Evolutionary conservation across 1,140 invertebrate genomes (phyloP), one percentile per base, ranked within the genome.

Genomic region (Antheraea pernyi): DNA sequence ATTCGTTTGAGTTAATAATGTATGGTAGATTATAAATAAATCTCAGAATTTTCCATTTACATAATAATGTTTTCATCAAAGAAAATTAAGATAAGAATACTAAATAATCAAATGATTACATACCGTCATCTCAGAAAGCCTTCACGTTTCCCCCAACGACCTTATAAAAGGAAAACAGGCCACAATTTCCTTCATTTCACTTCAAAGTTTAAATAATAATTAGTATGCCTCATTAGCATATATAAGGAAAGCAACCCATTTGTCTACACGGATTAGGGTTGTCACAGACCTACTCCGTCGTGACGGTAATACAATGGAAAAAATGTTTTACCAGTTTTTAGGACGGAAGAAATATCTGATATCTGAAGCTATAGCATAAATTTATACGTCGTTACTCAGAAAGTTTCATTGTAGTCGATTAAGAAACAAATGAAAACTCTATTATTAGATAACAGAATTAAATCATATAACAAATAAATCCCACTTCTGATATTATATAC

Each of bases 171-270:
- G 36, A 16, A 30, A 19, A 61, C 19, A 60, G 13, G 18, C 60
- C 19, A 36, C 60, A 19, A 61, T 61, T 39, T 65, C 11, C 63
- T 39, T 65, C n/a, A 39, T 37, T 30, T 61, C 9, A 36, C 63
- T 11, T 65, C 63, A 42, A 65, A 65, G 63, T 65, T 65, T 19
- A 65, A 46, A 65, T 65, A 39, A 65, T 65, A 65, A 65, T 65
- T 65, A 65, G 63, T 65, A 13, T 11, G 19, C 37, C 10, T 10
- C 63, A 65, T 65, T 65, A 65, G 63, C 63, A 65, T 65, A 46
- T 37, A 65, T 65, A 46, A 65, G 18, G 39, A 46, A 37, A n/a
- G 63, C 18, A 11, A 11, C 22, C 9, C 60, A 36, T 61, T 61
- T 60, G 59, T 60, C 59, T 61, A 5, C 19, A 22, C 19, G 46